Conservation (phyloP, 1,140 invertebrate genomes). For the Pseudomyrmex gracilis region DNA sequence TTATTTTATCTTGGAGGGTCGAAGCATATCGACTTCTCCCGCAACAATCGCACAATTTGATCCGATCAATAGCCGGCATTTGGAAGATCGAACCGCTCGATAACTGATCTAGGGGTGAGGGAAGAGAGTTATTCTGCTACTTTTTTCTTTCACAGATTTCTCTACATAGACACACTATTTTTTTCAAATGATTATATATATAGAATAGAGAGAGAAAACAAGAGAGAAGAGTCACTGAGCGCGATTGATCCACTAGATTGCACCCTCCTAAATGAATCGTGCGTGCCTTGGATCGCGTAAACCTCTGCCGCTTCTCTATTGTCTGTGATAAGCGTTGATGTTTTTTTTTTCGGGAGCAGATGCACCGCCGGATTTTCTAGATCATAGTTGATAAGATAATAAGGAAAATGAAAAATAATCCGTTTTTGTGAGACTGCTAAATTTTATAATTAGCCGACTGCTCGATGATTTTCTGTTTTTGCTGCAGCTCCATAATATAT, state of each 20-base stretch:
- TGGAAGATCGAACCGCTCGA: constrained; percentile 59
- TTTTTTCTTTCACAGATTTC: constrained; percentile 43
- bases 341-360: constrained; percentile 48
- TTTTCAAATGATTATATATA: constrained; percentile 8
- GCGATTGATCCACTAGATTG: constrained; percentile 71
- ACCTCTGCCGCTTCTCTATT: not conserved
- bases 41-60: constrained; percentile 46
- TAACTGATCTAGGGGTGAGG: constrained; percentile 28
- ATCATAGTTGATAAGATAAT: constrained; percentile 52
- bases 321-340: too few species aligned
- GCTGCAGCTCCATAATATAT: constrained; percentile 2
- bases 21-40: constrained; percentile 9
- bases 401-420: constrained; percentile 23
- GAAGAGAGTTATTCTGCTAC: not conserved
- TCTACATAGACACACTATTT: constrained; percentile 31
- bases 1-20: constrained; percentile 50
- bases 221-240: constrained; percentile 1
- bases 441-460: constrained; percentile 47
- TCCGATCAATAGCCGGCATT: constrained; percentile 58
- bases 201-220: constrained; percentile 12
- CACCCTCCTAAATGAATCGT: constrained; percentile 62
- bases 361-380: constrained; percentile 49
- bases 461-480: constrained; percentile 12
- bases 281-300: constrained; percentile 64
- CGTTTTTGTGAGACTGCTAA: constrained; percentile 30